Base-by-base conservation (phyloP, 2,797 vertebrate species). In the Gallinago nigripennis region DNA sequence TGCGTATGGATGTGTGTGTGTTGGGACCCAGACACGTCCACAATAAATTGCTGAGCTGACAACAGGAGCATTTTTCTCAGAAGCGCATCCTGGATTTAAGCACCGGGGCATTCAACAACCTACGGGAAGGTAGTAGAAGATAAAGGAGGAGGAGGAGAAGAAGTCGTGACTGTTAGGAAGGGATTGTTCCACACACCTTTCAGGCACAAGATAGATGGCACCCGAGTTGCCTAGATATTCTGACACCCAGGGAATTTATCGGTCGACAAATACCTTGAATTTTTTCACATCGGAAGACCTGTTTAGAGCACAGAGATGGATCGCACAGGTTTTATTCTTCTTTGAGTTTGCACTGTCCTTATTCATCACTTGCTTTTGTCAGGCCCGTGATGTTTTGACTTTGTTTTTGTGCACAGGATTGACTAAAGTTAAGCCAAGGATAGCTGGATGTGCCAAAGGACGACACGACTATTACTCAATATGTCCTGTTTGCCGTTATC, bases 341-440 rank as follows among this genome's bases (percentile, higher is more conserved):
- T 88, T 71, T 92, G 83, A 20, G 80, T 97, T 95, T 88, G 50
- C 64, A 61, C 87, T 91, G 56, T 93, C 90, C 86, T 88, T 94
- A 95, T 95, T 96, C 48, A 76, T 96, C 88, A 92, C 68, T 92
- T 92, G 75, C 19, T 92, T 95, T 86, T 96, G 83, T 96, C 95
- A 96, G 68, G 58, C 48, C 41, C 0, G 3, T 92, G 86, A 63
- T 57, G 87, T 80, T 94, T 94, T 95, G 90, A 65, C 92, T 96
- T 93, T 25, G 48, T 17, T 88, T 94, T 91, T 92, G 65, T 86
- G 79, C 66, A n/a, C 39, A 79, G 82, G 63, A 94, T 90, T 92
- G 92, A 95, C 82, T 94, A 68, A 82, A 61, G 8, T 54, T 92
- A 88, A 94, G 69, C 37, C 85, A 93, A 92, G 84, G 83, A 63